Evolutionary conservation across 2,113 vertebrate genomes (phyloP).

Genomic region (Hyperoodon ampullatus): DNA sequence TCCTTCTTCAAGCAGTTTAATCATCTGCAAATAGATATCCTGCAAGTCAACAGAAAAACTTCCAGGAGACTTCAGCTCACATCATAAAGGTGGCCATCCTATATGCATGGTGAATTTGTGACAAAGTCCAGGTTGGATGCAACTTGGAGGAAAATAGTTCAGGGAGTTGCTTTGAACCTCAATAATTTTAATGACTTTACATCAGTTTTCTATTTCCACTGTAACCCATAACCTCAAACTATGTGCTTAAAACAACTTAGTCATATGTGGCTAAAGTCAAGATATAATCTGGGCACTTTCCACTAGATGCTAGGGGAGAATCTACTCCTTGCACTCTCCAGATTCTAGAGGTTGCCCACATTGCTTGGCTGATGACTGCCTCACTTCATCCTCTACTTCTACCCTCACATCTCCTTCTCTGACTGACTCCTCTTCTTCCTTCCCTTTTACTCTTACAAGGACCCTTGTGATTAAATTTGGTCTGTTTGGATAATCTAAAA

Average conservation of each 20-base stretch:
- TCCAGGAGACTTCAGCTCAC: neutral
- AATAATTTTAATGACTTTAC: neutral
- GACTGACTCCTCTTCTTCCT: neutral
- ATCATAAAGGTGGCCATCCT: neutral
- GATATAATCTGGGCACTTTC: neutral
- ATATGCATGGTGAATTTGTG: too few species aligned
- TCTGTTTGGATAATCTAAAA: neutral
- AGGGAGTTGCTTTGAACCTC: neutral
- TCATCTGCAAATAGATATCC: neutral
- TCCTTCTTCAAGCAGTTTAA: neutral
- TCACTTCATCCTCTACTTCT: neutral
- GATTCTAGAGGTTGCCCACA: neutral
- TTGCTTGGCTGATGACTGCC: neutral
- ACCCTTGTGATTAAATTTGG: neutral
- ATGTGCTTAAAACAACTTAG: neutral
- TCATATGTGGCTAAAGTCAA: neutral
- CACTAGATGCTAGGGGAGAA: neutral
- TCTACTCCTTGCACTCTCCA: neutral
- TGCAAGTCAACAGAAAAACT: neutral
- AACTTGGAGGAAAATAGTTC: neutral
- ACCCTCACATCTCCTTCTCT: neutral
- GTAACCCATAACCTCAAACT: too few species aligned
- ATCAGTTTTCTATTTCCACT: neutral
- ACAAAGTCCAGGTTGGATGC: neutral
- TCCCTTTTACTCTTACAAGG: neutral